Conservation (phyloP, 2,797 vertebrate species). For the Leptoclinus maculatus region DNA sequence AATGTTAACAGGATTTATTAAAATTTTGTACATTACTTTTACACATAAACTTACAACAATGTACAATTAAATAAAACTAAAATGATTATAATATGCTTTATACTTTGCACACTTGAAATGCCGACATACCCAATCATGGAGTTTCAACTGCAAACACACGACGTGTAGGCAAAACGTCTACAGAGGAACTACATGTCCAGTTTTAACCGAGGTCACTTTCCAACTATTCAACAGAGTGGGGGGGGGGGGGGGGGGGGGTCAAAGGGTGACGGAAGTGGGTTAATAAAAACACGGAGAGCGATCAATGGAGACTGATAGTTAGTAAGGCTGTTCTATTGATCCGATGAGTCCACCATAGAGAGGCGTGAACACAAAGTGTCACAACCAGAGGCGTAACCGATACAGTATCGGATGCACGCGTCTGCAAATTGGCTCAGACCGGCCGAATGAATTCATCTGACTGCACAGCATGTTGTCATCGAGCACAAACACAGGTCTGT, state of each 20-base stretch:
- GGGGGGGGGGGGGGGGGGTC: no score
- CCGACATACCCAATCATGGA: background rate
- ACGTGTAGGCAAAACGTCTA: no score
- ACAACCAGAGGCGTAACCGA: background rate
- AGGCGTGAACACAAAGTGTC: background rate
- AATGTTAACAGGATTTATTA: slow-evolving; percentile 38
- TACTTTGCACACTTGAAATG: background rate
- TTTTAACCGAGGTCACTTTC: background rate
- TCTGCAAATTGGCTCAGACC: background rate
- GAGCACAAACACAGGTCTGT: background rate
- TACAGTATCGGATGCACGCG: background rate
- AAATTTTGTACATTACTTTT: slow-evolving; percentile 21
- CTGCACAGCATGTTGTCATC: background rate
- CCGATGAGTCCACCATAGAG: background rate
- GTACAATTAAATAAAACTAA: slow-evolving; percentile 24
- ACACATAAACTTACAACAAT: slow-evolving; percentile 6
- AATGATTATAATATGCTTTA: background rate
- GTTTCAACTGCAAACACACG: no score
- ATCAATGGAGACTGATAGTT: slow-evolving; percentile 26
- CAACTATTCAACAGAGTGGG: background rate
- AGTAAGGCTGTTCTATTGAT: slow-evolving; percentile 33
- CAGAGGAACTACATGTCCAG: no score
- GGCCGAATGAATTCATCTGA: background rate
- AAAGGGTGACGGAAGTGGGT: slow-evolving; percentile 13
- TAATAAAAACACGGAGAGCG: slow-evolving; percentile 24